Evolutionary conservation across 2,113 vertebrate genomes (phyloP), one percentile per base, ranked within the genome.

Genomic region (Emydura subglobosa): DNA sequence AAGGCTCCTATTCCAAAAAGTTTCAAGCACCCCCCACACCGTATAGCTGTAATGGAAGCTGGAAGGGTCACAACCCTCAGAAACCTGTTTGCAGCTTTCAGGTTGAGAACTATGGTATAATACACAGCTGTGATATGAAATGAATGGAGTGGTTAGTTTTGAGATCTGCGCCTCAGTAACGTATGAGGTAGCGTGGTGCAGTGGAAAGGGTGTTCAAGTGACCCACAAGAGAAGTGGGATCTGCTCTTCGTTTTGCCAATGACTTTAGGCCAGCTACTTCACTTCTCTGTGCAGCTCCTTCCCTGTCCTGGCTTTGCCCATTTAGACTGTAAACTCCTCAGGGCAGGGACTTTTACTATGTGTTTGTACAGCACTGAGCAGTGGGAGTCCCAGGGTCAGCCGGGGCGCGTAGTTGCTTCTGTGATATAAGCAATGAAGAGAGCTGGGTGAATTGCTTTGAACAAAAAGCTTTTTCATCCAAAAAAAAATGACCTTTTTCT

Each of bases 81-180:
- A 85, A 79, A 44, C 65, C 19, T 24, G 10, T 50, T 54, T 2
- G 53, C 88, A 49, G 10, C 16, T 50, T 86, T 88, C 29, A n/a
- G 0, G 0, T n/a, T 31, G 21, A 57, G 68, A 88, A 3, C 25
- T 79, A 42, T 12, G 39, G 85, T 57, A 76, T 7, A 6, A 39
- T 27, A 29, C 5, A 1, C 29, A 29, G 27, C 27, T 59, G 29
- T 59, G 25, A 57, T 57, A 25, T 57, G 25, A 25, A 17, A 19
- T 53, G 53, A 53, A 53, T 53, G 53, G 10, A 5, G 54, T 27
- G 55, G 55, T 57, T 24, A 55, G 54, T 4, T 55, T 25, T 55
- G 54, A 55, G 54, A 55, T 55, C 10, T 57, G 1, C 10, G 55
- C 44, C 42, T 6, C n/a, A 49, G 29, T 86, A 65, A 85, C 51